A percentile compares a stretch with the other conserved stretches of the same genome.
Evolutionary conservation across 2,113 vertebrate species (phyloP).

Genomic region (Seriola quinqueradiata): DNA sequence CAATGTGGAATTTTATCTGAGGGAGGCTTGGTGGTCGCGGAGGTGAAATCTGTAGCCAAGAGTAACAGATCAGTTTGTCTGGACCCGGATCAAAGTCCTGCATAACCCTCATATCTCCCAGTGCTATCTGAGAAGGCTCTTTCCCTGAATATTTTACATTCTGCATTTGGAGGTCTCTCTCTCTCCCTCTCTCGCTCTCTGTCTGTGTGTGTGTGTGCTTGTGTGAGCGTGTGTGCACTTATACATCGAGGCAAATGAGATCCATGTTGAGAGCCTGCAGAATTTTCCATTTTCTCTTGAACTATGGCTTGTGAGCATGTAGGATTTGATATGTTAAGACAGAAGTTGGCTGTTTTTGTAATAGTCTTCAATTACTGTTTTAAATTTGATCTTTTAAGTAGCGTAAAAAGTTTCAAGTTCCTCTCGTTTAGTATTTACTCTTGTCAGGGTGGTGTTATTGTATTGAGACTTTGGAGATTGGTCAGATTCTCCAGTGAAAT

Average conservation of each 20-base stretch:
- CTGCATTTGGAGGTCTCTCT: neutral
- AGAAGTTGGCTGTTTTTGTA: neutral
- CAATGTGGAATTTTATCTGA: slow-evolving; percentile 16
- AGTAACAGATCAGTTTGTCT: neutral
- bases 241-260: slow-evolving; percentile 29
- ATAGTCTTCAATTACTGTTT: neutral
- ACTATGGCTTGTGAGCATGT: neutral
- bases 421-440: neutral
- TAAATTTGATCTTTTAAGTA: neutral
- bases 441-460: neutral
- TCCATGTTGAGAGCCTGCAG: neutral
- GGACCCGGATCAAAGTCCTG: slow-evolving; percentile 28
- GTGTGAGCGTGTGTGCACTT: neutral
- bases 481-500: no score
- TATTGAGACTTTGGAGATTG: no score
- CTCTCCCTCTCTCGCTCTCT: neutral
- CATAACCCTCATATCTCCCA: slow-evolving; percentile 3
- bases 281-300: slow-evolving; percentile 7
- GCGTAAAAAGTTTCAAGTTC: neutral
- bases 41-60: neutral
- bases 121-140: slow-evolving; percentile 31
- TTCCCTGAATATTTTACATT: slow-evolving; percentile 40
- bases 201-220: neutral
- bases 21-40: neutral
- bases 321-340: neutral